A percentile compares a stretch with the other conserved stretches of the same genome.
Conservation (phyloP, 1,140 invertebrate genomes). For the Polyergus mexicanus region DNA sequence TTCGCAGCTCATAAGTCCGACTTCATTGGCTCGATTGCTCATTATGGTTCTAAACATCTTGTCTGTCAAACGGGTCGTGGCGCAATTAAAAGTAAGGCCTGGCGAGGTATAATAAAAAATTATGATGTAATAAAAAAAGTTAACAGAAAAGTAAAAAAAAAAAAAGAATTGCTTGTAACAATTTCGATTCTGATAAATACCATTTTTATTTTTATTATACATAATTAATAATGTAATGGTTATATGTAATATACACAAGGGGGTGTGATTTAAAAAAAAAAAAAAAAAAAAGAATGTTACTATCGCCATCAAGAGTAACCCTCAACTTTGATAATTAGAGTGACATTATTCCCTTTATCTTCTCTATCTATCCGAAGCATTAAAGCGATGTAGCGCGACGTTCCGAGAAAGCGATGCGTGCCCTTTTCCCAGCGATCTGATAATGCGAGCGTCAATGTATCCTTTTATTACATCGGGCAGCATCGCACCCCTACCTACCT, state of each 20-base stretch:
- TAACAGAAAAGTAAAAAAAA: conserved; percentile 67
- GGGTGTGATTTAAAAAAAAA: not conserved
- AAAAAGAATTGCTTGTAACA: conserved; percentile 77
- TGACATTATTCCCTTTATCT: conserved; percentile 43
- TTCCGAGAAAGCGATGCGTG: conserved; percentile 48
- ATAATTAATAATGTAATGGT: not conserved
- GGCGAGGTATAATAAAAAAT: conserved; percentile 11
- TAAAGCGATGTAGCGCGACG: conserved; percentile 23
- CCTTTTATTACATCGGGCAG: conserved; percentile 61
- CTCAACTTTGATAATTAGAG: conserved; percentile 40
- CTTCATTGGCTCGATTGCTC: conserved; percentile 56
- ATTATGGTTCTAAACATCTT: conserved; percentile 78
- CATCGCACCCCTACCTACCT: conserved; percentile 31
- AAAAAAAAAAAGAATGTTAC: not conserved
- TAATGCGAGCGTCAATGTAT: conserved; percentile 61
- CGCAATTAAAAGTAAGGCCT: conserved; percentile 72
- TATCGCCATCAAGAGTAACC: not conserved
- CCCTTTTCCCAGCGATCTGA: conserved; percentile 54
- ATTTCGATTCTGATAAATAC: conserved; percentile 77
- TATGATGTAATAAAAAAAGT: not conserved
- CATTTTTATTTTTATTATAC: conserved; percentile 54
- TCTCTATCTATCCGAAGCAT: conserved; percentile 41
- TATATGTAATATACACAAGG: not conserved
- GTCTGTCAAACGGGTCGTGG: conserved; percentile 78
- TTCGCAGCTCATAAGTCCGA: conserved; percentile 47